These are phyloP conservation scores for Pristionchus fissidentatus DNA, from an alignment of 2,888 invertebrate genomes.

Conservation along the genomic window DNA sequence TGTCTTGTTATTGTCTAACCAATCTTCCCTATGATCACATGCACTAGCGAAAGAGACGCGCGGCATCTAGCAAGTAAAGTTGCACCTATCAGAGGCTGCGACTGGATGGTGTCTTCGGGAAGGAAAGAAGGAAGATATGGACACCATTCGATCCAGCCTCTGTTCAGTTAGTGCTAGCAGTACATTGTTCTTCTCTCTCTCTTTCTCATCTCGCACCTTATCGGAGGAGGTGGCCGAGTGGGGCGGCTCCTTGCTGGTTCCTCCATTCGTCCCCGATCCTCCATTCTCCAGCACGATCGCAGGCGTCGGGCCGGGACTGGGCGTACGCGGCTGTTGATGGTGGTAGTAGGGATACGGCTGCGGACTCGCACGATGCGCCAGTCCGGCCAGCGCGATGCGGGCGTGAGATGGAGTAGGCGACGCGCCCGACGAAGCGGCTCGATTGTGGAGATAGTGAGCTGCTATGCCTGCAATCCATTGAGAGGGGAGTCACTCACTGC, in stretches of 20 bases:
- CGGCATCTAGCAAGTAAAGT: constrained; percentile 16
- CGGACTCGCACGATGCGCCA: constrained; percentile 68
- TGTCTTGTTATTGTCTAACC: constrained; percentile 5
- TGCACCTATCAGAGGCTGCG: not conserved
- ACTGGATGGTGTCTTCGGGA: no score
- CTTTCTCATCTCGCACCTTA: constrained; percentile 32
- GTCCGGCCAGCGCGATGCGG: constrained; percentile 59
- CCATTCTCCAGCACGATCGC: constrained; percentile 71
- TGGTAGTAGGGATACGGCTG: constrained; percentile 74
- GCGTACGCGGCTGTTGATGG: constrained; percentile 68
- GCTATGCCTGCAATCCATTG: constrained; percentile 19
- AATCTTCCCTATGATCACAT: not conserved
- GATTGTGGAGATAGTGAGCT: constrained; percentile 18
- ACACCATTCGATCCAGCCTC: not conserved
- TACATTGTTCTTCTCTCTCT: not conserved
- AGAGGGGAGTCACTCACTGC: constrained; percentile 44
- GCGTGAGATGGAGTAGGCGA: constrained; percentile 61
- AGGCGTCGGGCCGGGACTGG: constrained; percentile 62
- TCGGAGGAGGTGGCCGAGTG: constrained; percentile 47
- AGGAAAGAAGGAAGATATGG: no score
- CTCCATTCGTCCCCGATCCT: constrained; percentile 33
- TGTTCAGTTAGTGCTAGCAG: constrained; percentile 8
- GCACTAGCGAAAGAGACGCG: constrained; percentile 30
- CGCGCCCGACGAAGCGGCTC: constrained; percentile 49
- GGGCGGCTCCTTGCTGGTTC: constrained; percentile 38